Evolutionary conservation across 2,113 vertebrate species (phyloP).

Genomic region (Collichthys lucidus): DNA sequence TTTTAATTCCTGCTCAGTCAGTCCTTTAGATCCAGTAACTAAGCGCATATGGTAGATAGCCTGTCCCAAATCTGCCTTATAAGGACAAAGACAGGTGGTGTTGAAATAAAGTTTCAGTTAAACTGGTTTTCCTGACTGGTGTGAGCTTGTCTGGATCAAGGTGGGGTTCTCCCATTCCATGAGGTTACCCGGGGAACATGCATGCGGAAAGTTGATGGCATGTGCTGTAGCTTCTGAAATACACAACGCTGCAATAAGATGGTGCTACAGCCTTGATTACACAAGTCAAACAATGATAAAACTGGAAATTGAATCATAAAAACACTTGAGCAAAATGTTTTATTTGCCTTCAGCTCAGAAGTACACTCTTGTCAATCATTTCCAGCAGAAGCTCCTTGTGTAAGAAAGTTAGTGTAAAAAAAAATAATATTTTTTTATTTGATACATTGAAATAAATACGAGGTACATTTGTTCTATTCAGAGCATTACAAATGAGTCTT

Average conservation of each 20-base stretch:
- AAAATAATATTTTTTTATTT: neutral
- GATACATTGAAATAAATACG: slow-evolving; percentile 46
- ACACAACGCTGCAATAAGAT: neutral
- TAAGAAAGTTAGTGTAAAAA: neutral
- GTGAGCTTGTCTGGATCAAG: neutral
- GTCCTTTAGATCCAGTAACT: neutral
- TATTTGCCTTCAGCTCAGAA: slow-evolving; percentile 35
- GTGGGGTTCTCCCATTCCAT: neutral
- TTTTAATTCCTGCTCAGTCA: neutral
- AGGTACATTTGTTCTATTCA: slow-evolving; percentile 20
- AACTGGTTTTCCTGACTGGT: slow-evolving; percentile 41
- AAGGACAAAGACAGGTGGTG: neutral
- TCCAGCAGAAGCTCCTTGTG: neutral
- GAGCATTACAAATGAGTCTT: neutral
- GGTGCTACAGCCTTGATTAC: too few relatives aligned
- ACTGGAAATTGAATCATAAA: neutral
- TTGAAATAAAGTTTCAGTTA: slow-evolving; percentile 32
- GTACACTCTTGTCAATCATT: slow-evolving; percentile 22
- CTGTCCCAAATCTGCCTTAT: slow-evolving; percentile 11
- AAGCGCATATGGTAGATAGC: neutral
- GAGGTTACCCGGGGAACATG: neutral
- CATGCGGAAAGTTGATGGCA: too few relatives aligned
- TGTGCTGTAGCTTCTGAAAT: neutral
- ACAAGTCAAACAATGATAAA: neutral
- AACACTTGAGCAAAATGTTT: slow-evolving; percentile 11